Evolutionary conservation across 2,888 invertebrate species (phyloP), one percentile per base, ranked within the genome.

Genomic region (Odontocerum albicorne): DNA sequence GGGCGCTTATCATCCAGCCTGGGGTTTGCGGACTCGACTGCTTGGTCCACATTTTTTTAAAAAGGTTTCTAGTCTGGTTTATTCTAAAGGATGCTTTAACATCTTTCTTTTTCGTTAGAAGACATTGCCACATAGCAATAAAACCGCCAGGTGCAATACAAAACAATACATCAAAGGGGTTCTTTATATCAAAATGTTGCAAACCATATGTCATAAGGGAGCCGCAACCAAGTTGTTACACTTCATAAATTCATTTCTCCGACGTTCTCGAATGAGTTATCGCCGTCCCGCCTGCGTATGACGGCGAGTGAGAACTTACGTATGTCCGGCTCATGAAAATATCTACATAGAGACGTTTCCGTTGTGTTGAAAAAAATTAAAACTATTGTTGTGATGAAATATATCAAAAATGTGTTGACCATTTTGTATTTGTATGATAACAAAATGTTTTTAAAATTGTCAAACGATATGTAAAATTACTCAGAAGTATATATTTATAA

Each of bases 191-290:
- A n/a, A n/a, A n/a, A n/a, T n/a, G n/a, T n/a, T n/a, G n/a, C n/a
- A n/a, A n/a, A n/a, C n/a, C n/a, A n/a, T n/a, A n/a, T n/a, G n/a
- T n/a, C n/a, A n/a, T n/a, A n/a, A n/a, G n/a, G n/a, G n/a, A n/a
- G n/a, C n/a, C n/a, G n/a, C n/a, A n/a, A 15, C 33, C 33, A 36
- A 22, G 36, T 22, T 20, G 35, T 16, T 31, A 20, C 17, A 35
- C 12, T 21, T 39, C n/a, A 44, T 51, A 51, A 43, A 51, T 51
- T 44, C 21, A 51, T 17, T 36, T 49, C 21, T 49, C 40, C 19
- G 13, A 1, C 4, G 12, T 27, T 21, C 27, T 4, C 22, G 10
- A 51, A 51, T 51, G 51, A 51, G 22, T 43, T 43, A 51, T 51
- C 7, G 16, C 20, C 15, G n/a, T 36, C n/a, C 12, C 21, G 40